phyloP scores from a whole-genome alignment of 2,888 invertebrate genomes.

The Saturnia japonica region DNA sequence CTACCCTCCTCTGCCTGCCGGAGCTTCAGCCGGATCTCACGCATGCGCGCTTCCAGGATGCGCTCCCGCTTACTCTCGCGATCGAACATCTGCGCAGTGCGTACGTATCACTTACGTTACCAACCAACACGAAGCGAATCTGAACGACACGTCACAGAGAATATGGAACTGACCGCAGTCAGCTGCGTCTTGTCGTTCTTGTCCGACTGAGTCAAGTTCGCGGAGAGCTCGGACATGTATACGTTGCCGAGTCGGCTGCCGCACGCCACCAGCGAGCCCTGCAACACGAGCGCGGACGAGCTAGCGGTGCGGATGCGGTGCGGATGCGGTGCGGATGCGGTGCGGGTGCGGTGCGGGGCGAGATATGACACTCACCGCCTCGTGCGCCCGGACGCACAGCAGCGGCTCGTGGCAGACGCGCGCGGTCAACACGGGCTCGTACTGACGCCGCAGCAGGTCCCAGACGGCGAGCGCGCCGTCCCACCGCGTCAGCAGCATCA shows the following conservation, averaged over 20 bases:
- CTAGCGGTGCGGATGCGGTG: no score
- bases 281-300: slow-evolving; percentile 23
- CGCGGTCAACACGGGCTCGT: slow-evolving; percentile 86
- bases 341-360: no score
- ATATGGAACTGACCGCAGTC: slow-evolving; percentile 80
- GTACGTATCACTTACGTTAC: no score
- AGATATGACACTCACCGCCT: slow-evolving; percentile 41
- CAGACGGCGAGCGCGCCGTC: slow-evolving; percentile 92
- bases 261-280: slow-evolving; percentile 86
- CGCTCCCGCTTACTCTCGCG: slow-evolving; percentile 93
- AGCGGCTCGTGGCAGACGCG: slow-evolving; percentile 73
- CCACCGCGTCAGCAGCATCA: slow-evolving; percentile 89
- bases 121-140: neutral
- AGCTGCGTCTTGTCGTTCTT: slow-evolving; percentile 88
- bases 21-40: slow-evolving; percentile 87
- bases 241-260: slow-evolving; percentile 87
- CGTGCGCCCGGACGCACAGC: slow-evolving; percentile 69
- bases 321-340: no score
- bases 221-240: slow-evolving; percentile 89
- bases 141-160: neutral
- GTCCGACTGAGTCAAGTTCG: slow-evolving; percentile 83
- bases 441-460: slow-evolving; percentile 93
- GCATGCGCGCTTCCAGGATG: slow-evolving; percentile 92
- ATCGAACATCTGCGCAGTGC: slow-evolving; percentile 86
- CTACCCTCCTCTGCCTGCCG: slow-evolving; percentile 59